Evolutionary conservation across 2,888 invertebrate genomes (phyloP).

Genomic region (Leptodirus hochenwartii): DNA sequence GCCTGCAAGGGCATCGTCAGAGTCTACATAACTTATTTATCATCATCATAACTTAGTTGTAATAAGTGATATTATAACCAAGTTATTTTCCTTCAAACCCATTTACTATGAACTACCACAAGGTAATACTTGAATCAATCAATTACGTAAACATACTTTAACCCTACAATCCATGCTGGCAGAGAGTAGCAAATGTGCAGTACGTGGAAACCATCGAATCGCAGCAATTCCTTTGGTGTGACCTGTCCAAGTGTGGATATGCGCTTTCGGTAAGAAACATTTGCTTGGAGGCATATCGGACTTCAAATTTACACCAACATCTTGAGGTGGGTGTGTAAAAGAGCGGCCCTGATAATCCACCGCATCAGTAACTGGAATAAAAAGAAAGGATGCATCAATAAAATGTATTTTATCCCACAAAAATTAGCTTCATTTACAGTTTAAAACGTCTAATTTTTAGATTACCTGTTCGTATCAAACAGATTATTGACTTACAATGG

Average conservation of each 20-base stretch:
- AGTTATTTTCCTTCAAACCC: too few species aligned
- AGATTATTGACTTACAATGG: too few species aligned
- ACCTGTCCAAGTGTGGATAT: slow-evolving; percentile 91
- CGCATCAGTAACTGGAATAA: slow-evolving; percentile 62
- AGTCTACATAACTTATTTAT: too few species aligned
- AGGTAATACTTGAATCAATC: too few species aligned
- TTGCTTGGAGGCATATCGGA: slow-evolving; percentile 80
- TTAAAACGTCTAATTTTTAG: too few species aligned
- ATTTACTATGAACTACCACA: too few species aligned
- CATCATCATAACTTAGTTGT: slow-evolving; percentile 1
- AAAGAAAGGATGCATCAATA: slow-evolving; percentile 8
- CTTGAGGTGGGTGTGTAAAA: slow-evolving; percentile 83
- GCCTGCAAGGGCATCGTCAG: too few species aligned
- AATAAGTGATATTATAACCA: too few species aligned
- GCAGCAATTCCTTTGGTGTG: slow-evolving; percentile 94
- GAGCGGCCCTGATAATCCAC: slow-evolving; percentile 95
- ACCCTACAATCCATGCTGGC: slow-evolving; percentile 94
- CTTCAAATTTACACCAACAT: slow-evolving; percentile 76
- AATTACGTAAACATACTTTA: slow-evolving; percentile 63
- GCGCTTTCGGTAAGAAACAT: slow-evolving; percentile 91
- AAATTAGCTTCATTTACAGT: too few species aligned
- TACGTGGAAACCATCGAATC: slow-evolving; percentile 85
- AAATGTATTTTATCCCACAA: too few species aligned
- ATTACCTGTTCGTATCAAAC: too few species aligned
- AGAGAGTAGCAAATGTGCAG: slow-evolving; percentile 87